A percentile compares a stretch with the other conserved stretches of the same genome.
phyloP scores from a whole-genome alignment of 2,113 vertebrate species.

The Accipiter cooperii region DNA sequence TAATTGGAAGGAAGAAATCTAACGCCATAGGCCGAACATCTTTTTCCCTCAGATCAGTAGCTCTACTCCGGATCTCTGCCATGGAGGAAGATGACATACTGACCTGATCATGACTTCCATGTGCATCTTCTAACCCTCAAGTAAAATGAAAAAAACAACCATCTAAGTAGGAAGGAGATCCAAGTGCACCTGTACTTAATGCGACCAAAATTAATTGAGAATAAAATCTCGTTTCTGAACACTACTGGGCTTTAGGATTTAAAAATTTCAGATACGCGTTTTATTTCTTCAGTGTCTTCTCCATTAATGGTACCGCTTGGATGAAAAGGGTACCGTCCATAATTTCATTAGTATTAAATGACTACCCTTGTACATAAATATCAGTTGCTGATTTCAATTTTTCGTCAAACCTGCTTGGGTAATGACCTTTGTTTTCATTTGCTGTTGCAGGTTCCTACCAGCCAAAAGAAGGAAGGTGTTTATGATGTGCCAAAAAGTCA shows the following conservation, averaged over 20 bases:
- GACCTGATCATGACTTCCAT: background rate
- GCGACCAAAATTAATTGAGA: background rate
- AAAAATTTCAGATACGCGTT: background rate
- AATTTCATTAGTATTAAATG: background rate
- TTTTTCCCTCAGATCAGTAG: background rate
- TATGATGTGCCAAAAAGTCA: slow-evolving; percentile 99
- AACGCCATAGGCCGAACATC: background rate
- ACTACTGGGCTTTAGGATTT: background rate
- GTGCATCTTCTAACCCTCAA: background rate
- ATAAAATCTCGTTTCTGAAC: background rate
- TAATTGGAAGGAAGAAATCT: background rate
- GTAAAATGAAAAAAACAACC: background rate
- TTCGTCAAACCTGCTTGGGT: background rate
- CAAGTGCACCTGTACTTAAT: background rate
- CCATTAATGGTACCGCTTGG: background rate
- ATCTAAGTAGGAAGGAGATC: background rate
- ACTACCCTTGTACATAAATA: background rate
- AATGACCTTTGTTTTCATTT: slow-evolving; percentile 1
- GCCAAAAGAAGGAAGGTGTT: slow-evolving; percentile 99
- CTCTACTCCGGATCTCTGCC: background rate
- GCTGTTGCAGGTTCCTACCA: slow-evolving; percentile 90
- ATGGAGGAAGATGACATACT: background rate
- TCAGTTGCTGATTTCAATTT: background rate
- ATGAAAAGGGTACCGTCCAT: background rate
- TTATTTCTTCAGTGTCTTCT: background rate